Evolutionary conservation across 2,797 vertebrate genomes (phyloP), one percentile per base, ranked within the genome.

Genomic region (Peromyscus melanophrys): DNA sequence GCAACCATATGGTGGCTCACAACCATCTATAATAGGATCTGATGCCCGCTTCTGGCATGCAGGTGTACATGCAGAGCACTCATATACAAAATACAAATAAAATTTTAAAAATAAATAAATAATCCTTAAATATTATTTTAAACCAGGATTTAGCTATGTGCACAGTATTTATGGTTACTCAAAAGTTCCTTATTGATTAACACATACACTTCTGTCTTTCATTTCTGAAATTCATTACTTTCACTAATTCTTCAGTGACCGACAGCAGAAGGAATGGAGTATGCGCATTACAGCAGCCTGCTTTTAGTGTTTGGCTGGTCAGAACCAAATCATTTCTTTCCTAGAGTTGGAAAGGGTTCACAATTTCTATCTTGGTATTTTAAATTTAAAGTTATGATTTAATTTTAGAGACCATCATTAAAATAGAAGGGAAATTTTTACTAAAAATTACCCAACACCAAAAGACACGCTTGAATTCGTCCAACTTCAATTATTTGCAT

Each of bases 311-410:
- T 0, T 52, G 43, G 49, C 86, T 92, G 95, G 76, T 71, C 69
- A 89, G 84, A 46, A 75, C 3, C 83, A 84, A 59, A 82, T 25
- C 11, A 65, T 46, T 67, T 97, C 23, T 90, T 92, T 78, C 55
- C 85, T 95, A 73, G n/a, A 25, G 5, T 78, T 31, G 96, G 25
- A 29, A 55, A 43, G 65, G 17, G 3, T 94, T 0, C 34, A 86
- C 25, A 93, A 81, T 85, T 92, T 80, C 49, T 78, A 97, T 96
- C 96, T 82, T 80, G 71, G 37, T 75, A 71, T 57, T 52, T 95
- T 46, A 97, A 95, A 96, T 49, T 19, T 59, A 90, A 76, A 52
- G 43, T 80, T 82, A 23, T 77, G 69, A 55, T 84, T 67, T 90
- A 91, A 89, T 61, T 98, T 80, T 89, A 27, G 65, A 92, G 59